These are phyloP conservation scores for Sparus aurata DNA, from an alignment of 2,797 vertebrate species.

Conservation along the genomic window DNA sequence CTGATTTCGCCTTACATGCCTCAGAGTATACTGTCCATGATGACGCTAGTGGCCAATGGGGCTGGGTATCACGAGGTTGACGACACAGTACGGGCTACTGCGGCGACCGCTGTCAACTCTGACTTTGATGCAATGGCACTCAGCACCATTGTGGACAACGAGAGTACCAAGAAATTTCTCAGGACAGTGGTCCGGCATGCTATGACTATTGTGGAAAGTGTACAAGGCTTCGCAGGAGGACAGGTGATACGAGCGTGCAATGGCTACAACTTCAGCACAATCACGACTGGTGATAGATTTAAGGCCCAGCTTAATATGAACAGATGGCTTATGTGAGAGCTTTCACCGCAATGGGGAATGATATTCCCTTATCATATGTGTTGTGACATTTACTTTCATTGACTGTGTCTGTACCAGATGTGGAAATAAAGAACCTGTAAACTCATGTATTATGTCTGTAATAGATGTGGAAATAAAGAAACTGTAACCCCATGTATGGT, in stretches of 20 bases:
- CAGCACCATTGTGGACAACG: rapidly evolving
- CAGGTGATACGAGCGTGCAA: constrained; percentile 29
- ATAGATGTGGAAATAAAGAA: no score
- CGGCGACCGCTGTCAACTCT: neutral
- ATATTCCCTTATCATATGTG: no score
- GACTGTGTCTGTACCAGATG: no score
- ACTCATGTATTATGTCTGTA: no score
- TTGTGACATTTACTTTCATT: no score
- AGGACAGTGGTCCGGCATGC: neutral
- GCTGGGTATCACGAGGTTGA: rapidly evolving
- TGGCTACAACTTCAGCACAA: neutral
- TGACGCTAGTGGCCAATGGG: constrained; percentile 18
- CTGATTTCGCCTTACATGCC: constrained; percentile 22
- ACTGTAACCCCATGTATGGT: no score
- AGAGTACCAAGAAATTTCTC: rapidly evolving
- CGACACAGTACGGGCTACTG: rapidly evolving
- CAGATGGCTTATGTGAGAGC: constrained; percentile 30
- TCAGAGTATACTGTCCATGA: constrained; percentile 23
- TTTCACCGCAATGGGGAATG: no score
- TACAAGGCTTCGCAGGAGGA: constrained; percentile 29
- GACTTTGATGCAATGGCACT: neutral
- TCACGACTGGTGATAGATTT: constrained; percentile 23
- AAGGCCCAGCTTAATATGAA: constrained; percentile 27
- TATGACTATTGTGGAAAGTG: neutral
- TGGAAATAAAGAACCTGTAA: no score